Base-by-base conservation (phyloP, 2,113 vertebrate species). In the Nestor notabilis region DNA sequence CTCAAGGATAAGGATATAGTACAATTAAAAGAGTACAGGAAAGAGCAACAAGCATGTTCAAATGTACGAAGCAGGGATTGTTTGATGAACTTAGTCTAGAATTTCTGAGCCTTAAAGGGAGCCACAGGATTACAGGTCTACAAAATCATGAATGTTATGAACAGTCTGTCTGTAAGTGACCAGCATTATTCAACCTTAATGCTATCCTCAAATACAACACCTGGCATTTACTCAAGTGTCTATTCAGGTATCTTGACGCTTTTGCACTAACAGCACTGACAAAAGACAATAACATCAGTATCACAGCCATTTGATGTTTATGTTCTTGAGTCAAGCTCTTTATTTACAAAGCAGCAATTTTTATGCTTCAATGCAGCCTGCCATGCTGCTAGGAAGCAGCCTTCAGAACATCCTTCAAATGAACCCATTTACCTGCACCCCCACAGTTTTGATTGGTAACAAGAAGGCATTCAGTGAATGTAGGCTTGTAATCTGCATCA, bases 391-490 rank as follows among this genome's bases (percentile, higher is more conserved):
- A 52, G 43, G 49, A 27, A 71, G 56, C 44, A 9, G 65, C 64
- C 46, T 64, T 49, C 44, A 19, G 41, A 35, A 37, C 31, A 55
- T 2, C 37, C 55, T 56, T 37, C 24, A 41, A 18, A 13, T 12
- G 8, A 47, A 27, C 10, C 29, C 68, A 88, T 84, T 98, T 83
- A 99, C 99, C 99, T 99, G 99, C 90, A 99, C 99, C 71, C 99
- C 99, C 33, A 99, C 99, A 87, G 99, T 99, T 98, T 99, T 99
- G 97, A 99, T 99, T 66, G 99, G 99, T 96, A 99, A 98, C 98
- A 99, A 97, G 97, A 99, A 99, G 98, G 99, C 99, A 98, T 99
- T 99, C 95, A 99, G 98, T 98, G 99, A 99, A 98, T 99, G 99
- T 97, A 99, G 98, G 98, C 99, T 99, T 90, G 99, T 99, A 95